Evolutionary conservation across 2,888 invertebrate species (phyloP).

Genomic region (Itoplectis maculator): DNA sequence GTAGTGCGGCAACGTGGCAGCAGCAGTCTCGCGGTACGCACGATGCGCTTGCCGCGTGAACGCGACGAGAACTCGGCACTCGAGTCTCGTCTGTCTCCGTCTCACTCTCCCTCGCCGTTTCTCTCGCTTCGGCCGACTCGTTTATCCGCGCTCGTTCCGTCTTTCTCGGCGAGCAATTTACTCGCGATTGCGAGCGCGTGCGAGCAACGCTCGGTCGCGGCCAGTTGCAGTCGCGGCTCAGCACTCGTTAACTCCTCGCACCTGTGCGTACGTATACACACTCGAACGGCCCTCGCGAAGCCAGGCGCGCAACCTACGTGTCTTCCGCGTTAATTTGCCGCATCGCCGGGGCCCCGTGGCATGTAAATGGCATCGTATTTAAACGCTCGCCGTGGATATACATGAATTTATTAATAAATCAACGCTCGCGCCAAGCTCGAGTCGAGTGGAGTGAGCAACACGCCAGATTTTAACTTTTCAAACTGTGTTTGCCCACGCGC

Average conservation of each 20-base stretch:
- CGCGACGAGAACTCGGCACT: slow-evolving; percentile 51
- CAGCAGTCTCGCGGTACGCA: not conserved
- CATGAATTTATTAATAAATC: slow-evolving; percentile 52
- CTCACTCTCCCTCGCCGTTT: slow-evolving; percentile 25
- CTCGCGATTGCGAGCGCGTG: slow-evolving; percentile 48
- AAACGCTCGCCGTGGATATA: not conserved
- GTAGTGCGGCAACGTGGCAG: not conserved
- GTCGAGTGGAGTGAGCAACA: no score
- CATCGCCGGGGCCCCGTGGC: not conserved
- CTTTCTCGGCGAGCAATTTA: slow-evolving; percentile 54
- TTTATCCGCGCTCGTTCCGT: slow-evolving; percentile 46
- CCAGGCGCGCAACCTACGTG: slow-evolving; percentile 1
- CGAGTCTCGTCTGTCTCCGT: slow-evolving; percentile 22
- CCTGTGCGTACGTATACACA: slow-evolving; percentile 30
- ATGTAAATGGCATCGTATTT: slow-evolving; percentile 41
- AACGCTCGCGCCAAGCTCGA: slow-evolving; percentile 36
- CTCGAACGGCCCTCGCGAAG: not conserved
- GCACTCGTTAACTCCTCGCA: slow-evolving; percentile 47
- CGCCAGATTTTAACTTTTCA: slow-evolving; percentile 53
- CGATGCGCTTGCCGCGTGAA: slow-evolving; percentile 37
- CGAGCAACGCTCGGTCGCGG: slow-evolving; percentile 56
- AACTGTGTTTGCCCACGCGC: slow-evolving; percentile 9
- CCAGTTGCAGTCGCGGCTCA: not conserved
- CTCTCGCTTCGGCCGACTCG: slow-evolving; percentile 37
- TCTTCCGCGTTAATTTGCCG: slow-evolving; percentile 47